Base-by-base conservation (phyloP, 1,140 invertebrate genomes). In the Sarcophaga peregrina region DNA sequence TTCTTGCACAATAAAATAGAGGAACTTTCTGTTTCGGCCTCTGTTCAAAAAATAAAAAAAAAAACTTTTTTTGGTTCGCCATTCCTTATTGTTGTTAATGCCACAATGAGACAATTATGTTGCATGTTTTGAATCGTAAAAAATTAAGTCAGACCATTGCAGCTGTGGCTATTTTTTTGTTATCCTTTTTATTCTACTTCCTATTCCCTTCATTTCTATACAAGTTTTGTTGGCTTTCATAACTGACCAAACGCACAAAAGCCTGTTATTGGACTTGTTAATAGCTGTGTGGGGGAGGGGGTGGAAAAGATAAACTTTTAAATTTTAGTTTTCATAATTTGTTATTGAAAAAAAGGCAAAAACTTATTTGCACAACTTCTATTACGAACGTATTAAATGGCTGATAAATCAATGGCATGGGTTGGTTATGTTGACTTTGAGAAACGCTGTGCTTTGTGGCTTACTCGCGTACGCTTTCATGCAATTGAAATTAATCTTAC, bases 71-170 rank as follows among this genome's bases (percentile, higher is more conserved):
- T 7, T 68, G 20, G 17, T 68, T 68, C 7, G 5, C 50, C 20
- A 68, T 68, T 15, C 17, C 17, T 68, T 68, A 25, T 68, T 68
- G 62, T 68, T 68, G 17, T 20, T 68, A 68, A 68, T 68, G 62
- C 62, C 62, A 68, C 62, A 68, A 68, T 68, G 62, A 68, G 62
- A 68, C 62, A 68, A 68, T 68, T 68, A 68, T 68, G 62, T 68
- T 68, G 62, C 62, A 68, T 68, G 62, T 68, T 68, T 68, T 68
- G n/a, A 68, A 25, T 68, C 62, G 62, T 68, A 68, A 68, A 68
- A 68, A 68, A 25, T 17, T 68, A 68, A 68, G 62, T 68, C 17
- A 25, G 62, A 68, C 17, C 17, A 68, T 68, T 68, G 62, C 62
- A 68, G 62, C 62, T 68, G 62, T 68, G 62, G 20, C 62, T 68